phyloP scores from a whole-genome alignment of 1,140 invertebrate species.

The Cydia fagiglandana region DNA sequence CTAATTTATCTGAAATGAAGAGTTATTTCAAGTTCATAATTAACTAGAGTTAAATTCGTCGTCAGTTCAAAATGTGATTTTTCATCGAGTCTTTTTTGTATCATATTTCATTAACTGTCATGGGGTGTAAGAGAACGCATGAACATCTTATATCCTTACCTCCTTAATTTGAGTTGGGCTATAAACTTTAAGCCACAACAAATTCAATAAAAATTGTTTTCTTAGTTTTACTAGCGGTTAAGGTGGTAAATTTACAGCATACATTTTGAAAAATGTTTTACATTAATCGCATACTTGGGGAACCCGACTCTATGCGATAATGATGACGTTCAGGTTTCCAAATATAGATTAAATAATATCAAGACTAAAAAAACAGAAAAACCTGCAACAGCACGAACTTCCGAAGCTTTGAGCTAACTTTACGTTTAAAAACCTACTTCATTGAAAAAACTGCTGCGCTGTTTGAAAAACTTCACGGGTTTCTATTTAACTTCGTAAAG shows the following conservation, averaged over 20 bases:
- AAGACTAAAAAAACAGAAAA: neutral
- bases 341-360: neutral
- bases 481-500: neutral
- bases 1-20: conserved; percentile 74
- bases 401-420: neutral
- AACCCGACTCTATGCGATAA: too few species aligned
- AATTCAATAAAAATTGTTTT: too few species aligned
- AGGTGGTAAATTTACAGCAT: too few species aligned
- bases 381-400: neutral
- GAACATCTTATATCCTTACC: too few species aligned
- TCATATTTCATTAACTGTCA: conserved; percentile 1
- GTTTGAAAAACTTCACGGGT: neutral
- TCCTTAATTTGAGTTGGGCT: too few species aligned
- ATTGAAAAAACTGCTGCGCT: neutral
- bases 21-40: conserved; percentile 64
- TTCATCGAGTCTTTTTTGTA: conserved; percentile 6
- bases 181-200: too few species aligned
- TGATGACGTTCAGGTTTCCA: neutral
- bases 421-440: neutral
- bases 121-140: neutral
- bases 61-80: conserved; percentile 23
- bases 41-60: conserved; percentile 38
- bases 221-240: too few species aligned
- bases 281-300: neutral
- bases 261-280: neutral